A percentile compares a stretch with the other conserved stretches of the same genome.
phyloP scores from a whole-genome alignment of 1,140 invertebrate species.

The Globodera rostochiensis region DNA sequence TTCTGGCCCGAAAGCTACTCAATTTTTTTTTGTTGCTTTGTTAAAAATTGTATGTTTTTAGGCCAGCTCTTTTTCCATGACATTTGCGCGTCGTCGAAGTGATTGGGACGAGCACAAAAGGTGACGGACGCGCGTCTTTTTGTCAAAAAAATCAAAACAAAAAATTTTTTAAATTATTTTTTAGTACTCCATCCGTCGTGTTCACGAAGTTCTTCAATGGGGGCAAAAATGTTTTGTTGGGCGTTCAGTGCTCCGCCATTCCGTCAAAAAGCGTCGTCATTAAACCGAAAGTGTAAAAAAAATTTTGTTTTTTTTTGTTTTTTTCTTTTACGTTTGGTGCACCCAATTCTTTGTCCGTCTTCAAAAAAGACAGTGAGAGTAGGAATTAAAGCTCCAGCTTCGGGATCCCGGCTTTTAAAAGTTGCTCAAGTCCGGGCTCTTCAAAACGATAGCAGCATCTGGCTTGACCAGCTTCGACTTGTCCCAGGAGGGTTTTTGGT shows the following conservation, averaged over 20 bases:
- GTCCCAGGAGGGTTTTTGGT: neutral
- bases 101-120: slow-evolving; percentile 18
- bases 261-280: slow-evolving; percentile 25
- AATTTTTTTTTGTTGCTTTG: neutral
- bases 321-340: neutral
- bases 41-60: slow-evolving; percentile 19
- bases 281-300: slow-evolving; percentile 33
- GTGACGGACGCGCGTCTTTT: neutral
- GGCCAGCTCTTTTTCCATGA: slow-evolving; percentile 19
- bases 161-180: slow-evolving; percentile 4
- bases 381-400: too few species aligned
- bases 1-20: slow-evolving; percentile 6
- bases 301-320: neutral
- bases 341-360: too few species aligned
- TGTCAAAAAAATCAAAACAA: neutral
- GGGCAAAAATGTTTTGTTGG: slow-evolving; percentile 32
- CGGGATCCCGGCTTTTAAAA: too few species aligned
- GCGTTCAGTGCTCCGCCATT: slow-evolving; percentile 37
- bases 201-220: slow-evolving; percentile 35
- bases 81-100: slow-evolving; percentile 1
- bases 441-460: too few species aligned
- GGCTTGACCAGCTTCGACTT: too few species aligned
- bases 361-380: too few species aligned
- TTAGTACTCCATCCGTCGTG: slow-evolving; percentile 30
- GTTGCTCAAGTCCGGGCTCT: too few species aligned